A percentile compares a stretch with the other conserved stretches of the same genome.
These are phyloP conservation scores for Neoitamus cyanurus DNA, from an alignment of 2,888 invertebrate genomes.

Conservation along the genomic window DNA sequence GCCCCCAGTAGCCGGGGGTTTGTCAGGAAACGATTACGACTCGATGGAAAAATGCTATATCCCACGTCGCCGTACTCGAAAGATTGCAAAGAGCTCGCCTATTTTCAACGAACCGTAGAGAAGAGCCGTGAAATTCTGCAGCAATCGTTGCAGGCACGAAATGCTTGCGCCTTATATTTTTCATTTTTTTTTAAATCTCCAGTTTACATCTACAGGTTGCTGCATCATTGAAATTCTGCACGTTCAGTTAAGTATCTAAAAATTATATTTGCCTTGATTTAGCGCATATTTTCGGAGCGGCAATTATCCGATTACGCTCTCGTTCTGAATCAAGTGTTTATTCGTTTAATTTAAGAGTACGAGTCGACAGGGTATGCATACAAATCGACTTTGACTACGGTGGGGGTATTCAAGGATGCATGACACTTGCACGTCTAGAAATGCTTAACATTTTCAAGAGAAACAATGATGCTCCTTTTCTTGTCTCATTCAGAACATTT, in stretches of 20 bases:
- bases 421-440: background rate
- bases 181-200: background rate
- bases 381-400: background rate
- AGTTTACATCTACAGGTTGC: background rate
- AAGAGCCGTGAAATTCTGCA: background rate
- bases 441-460: too few species aligned
- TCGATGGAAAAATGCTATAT: background rate
- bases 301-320: background rate
- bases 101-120: background rate
- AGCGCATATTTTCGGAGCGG: background rate
- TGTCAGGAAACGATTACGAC: constrained; percentile 1
- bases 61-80: background rate
- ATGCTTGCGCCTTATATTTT: background rate
- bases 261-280: constrained; percentile 5
- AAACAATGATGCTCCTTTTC: too few species aligned
- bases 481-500: too few species aligned
- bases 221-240: background rate
- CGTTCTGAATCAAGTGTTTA: background rate
- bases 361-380: background rate
- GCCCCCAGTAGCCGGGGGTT: background rate
- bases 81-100: background rate
- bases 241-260: background rate
- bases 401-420: background rate
- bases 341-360: background rate
- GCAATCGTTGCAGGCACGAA: background rate